Evolutionary conservation across 1,140 invertebrate species (phyloP).

Genomic region (Calephelis nemesis): DNA sequence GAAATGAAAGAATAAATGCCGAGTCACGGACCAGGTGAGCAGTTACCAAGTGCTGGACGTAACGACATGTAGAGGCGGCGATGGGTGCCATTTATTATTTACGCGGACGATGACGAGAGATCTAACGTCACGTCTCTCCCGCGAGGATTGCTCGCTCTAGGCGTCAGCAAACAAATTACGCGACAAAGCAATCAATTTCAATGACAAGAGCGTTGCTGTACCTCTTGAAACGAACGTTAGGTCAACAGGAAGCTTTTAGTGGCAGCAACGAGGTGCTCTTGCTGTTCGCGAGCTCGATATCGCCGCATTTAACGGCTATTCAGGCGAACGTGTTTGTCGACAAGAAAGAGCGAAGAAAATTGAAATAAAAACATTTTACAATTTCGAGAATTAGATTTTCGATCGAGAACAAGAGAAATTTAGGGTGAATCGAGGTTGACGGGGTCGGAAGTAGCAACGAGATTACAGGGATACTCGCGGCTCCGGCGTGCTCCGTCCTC

Average conservation of each 20-base stretch:
- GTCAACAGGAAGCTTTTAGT: constrained; percentile 78
- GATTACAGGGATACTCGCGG: constrained; percentile 67
- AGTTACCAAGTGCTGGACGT: constrained; percentile 22
- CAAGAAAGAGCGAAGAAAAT: constrained; percentile 43
- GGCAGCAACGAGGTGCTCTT: constrained; percentile 53
- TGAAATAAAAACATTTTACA: constrained; percentile 55
- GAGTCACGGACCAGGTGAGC: constrained; percentile 45
- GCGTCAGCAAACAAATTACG: constrained; percentile 75
- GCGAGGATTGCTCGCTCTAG: constrained; percentile 58
- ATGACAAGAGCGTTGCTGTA: constrained; percentile 66
- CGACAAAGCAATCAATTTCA: constrained; percentile 78
- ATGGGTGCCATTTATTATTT: constrained; percentile 63
- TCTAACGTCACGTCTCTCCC: constrained; percentile 42
- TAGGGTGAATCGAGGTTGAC: constrained; percentile 61
- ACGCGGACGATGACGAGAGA: constrained; percentile 58
- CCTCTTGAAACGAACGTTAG: constrained; percentile 70
- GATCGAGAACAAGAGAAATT: constrained; percentile 71
- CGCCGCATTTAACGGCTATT: constrained; percentile 48
- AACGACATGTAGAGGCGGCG: constrained; percentile 29
- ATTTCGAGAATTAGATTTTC: constrained; percentile 65
- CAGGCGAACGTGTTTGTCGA: constrained; percentile 46
- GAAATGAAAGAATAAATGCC: constrained; percentile 39
- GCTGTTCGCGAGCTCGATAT: constrained; percentile 44
- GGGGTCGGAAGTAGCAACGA: constrained; percentile 66
- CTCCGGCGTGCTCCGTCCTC: constrained; percentile 45